Evolutionary conservation across 2,888 invertebrate species (phyloP), one percentile per base, ranked within the genome.

Genomic region (Podabrus alpinus): DNA sequence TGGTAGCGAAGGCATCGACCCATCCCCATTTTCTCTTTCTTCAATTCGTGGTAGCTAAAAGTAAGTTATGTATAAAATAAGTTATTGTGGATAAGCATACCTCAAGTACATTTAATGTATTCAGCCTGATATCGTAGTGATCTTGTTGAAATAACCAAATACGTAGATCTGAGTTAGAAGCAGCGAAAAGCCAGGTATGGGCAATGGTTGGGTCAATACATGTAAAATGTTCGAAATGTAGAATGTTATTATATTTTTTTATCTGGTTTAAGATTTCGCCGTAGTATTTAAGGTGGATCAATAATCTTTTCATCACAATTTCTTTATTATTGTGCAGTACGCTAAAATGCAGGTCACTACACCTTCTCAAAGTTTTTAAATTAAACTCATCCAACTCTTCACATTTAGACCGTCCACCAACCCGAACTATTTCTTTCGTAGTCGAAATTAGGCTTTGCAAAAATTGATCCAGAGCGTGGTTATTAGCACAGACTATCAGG

Each of bases 401-500:
- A 82, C 90, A 91, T 81, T 92, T 92, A 2, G 92, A 91, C 82
- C 93, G 92, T 25, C 92, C 91, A 0, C 95, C 95, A 71, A 95
- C 88, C 73, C 95, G 89, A 1, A 94, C 88, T 74, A 95, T 89
- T 74, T 89, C 89, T 0, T 89, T 83, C 0, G 93, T 93, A 2
- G 90, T 86, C 19, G 86, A 81, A 0, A 92, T 82, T 10, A 94
- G 87, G 10, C 93, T 94, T 84, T 94, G 92, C 59, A 96, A 86
- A 84, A 96, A 96, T 84, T 96, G 95, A 87, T 96, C 96, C 62
- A 96, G 87, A 9, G 95, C 95, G 84, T 95, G 95, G 88, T 96
- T 96, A 9, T 95, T 96, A 84, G 92, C 94, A 82, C 95, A 94
- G 16, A 96, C 91, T 0, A 96, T 88, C 9, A 96, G 87, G 85